Evolutionary conservation across 2,797 vertebrate genomes (phyloP).

Genomic region (Linurgus olivaceus): DNA sequence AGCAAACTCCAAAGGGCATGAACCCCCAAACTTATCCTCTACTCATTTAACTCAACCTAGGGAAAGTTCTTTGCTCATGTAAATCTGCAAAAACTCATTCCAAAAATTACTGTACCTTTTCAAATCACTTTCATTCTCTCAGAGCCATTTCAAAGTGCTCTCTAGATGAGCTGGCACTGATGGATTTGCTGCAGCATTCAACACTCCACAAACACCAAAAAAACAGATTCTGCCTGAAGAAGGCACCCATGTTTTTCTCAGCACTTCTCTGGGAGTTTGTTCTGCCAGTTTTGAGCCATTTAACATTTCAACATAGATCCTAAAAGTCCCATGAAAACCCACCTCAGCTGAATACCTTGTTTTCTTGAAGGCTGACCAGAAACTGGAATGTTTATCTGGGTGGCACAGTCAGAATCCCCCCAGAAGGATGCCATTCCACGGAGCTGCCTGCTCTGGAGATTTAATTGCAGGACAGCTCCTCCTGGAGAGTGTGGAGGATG

Average conservation of each 20-base stretch:
- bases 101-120: background rate
- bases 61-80: background rate
- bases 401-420: background rate
- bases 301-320: background rate
- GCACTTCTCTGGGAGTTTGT: background rate
- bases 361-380: background rate
- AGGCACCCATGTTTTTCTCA: background rate
- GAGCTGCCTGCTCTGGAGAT: background rate
- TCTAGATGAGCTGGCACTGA: background rate
- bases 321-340: background rate
- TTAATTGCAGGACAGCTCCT: background rate
- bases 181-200: background rate
- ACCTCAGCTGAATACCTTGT: background rate
- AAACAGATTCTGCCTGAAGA: background rate
- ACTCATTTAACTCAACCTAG: background rate
- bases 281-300: background rate
- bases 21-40: background rate
- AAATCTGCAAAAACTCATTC: background rate
- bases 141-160: background rate
- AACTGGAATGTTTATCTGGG: background rate
- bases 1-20: background rate
- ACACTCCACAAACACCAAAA: background rate
- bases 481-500: background rate
- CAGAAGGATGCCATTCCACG: accelerated
- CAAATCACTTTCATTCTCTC: background rate